Evolutionary conservation across 2,113 vertebrate genomes (phyloP), one percentile per base, ranked within the genome.

Genomic region (Chaetura pelagica): DNA sequence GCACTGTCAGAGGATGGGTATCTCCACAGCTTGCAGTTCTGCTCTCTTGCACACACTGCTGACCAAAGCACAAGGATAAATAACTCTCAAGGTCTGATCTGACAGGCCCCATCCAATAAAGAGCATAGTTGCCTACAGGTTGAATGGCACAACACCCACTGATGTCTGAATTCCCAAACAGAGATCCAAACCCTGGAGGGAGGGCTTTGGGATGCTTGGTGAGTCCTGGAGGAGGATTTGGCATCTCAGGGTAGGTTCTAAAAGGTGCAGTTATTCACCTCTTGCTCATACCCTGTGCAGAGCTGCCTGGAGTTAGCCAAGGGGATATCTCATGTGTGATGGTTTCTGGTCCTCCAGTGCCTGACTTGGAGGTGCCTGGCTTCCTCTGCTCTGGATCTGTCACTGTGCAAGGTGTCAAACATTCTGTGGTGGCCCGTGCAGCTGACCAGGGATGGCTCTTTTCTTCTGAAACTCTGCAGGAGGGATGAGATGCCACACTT

Each of bases 281-380:
- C 27, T 35, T 80, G 27, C 27, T 20, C 12, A 58, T 49, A 30
- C 10, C 32, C 57, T 59, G 7, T 5, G 3, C 18, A 13, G 24
- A 71, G 26, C 34, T 71, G 19, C 30, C 40, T 42, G 55, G 51
- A 62, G 11, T n/a, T 26, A 66, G 30, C 34, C 42, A 55, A 82
- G 35, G 21, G 15, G 62, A 42, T 7, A n/a, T 12, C 42, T 87
- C 0, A 0, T 14, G 15, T 38, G 14, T 34, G 0, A 2, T 46
- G 46, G 22, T 55, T 81, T 80, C n/a, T 87, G 29, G 38, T 84
- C 19, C 52, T 93, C 34, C 15, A 21, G 22, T 1, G 2, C 26
- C 69, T 84, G 35, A 8, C 8, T 32, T 54, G 55, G 18, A 44
- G 30, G 6, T 40, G 19, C 38, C 42, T 68, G 48, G 12, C n/a